Percentiles rank a stretch among this genome's conserved stretches.
These are phyloP conservation scores for Ornithorhynchus anatinus DNA, from an alignment of 2,113 vertebrate species.

Conservation along the genomic window DNA sequence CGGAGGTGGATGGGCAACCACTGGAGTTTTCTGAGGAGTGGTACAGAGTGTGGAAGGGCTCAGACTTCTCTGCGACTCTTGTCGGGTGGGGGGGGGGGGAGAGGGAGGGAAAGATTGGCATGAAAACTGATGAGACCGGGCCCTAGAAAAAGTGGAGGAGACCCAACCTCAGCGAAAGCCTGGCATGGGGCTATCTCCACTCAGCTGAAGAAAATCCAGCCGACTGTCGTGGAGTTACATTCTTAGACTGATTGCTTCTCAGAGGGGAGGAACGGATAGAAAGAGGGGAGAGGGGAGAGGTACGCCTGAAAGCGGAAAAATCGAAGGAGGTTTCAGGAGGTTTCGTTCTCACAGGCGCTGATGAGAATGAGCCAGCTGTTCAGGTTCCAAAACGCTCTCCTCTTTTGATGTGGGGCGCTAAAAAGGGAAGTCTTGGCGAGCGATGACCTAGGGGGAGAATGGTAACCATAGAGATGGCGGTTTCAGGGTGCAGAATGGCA, in stretches of 20 bases:
- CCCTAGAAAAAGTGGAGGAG: too few relatives aligned
- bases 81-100: not conserved
- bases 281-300: not conserved
- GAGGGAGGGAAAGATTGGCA: not conserved
- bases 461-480: slow-evolving; percentile 60
- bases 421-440: slow-evolving; percentile 35
- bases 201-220: too few relatives aligned
- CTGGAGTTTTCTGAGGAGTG: too few relatives aligned
- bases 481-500: slow-evolving; percentile 47
- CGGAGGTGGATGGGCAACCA: too few relatives aligned
- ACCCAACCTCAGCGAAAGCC: too few relatives aligned
- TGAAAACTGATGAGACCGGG: too few relatives aligned
- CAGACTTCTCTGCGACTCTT: too few relatives aligned
- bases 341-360: slow-evolving; percentile 48
- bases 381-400: slow-evolving; percentile 59
- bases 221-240: too few relatives aligned
- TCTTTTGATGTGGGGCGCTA: slow-evolving; percentile 57
- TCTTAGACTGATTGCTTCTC: too few relatives aligned
- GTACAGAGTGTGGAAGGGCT: too few relatives aligned
- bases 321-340: not conserved
- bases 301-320: not conserved
- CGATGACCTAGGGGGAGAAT: slow-evolving; percentile 30
- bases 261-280: too few relatives aligned
- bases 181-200: too few relatives aligned
- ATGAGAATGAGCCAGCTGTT: slow-evolving; percentile 54